A percentile compares a stretch with the other conserved stretches of the same genome.
Evolutionary conservation across 2,113 vertebrate genomes (phyloP).

Genomic region (Uropsilus gracilis): DNA sequence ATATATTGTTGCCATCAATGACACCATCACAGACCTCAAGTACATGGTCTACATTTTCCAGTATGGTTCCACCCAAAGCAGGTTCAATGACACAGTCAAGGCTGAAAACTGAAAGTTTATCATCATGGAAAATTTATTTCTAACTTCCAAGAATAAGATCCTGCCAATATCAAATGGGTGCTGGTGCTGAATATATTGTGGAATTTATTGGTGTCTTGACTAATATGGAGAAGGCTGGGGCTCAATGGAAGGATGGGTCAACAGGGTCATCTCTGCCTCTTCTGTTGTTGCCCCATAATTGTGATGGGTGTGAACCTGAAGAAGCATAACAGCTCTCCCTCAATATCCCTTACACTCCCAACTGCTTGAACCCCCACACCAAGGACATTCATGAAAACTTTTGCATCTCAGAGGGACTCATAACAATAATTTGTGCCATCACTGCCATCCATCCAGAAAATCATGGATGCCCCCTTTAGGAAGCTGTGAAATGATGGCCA

Average conservation of each 20-base stretch:
- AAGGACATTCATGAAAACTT: too few species aligned
- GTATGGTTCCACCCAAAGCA: neutral
- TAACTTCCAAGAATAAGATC: neutral
- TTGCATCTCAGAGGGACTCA: neutral
- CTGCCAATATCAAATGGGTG: neutral
- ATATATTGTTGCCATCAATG: neutral
- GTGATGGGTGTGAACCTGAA: too few species aligned
- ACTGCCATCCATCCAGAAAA: neutral
- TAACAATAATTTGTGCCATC: neutral
- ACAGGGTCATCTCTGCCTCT: too few species aligned
- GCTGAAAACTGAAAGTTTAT: neutral
- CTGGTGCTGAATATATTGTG: neutral
- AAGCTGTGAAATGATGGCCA: neutral
- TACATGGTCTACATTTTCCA: neutral
- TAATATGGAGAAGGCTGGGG: too few species aligned
- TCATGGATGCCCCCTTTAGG: neutral
- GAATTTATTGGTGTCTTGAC: too few species aligned
- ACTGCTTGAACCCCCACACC: too few species aligned
- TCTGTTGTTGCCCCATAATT: too few species aligned
- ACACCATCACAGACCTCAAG: neutral
- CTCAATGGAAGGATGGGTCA: too few species aligned
- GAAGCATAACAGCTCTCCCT: too few species aligned
- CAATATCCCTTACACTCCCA: too few species aligned
- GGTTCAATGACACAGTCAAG: neutral
- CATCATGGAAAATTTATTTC: neutral